A percentile compares a stretch with the other conserved stretches of the same genome.
phyloP scores from a whole-genome alignment of 2,888 invertebrate species.

The Athalia rosae region DNA sequence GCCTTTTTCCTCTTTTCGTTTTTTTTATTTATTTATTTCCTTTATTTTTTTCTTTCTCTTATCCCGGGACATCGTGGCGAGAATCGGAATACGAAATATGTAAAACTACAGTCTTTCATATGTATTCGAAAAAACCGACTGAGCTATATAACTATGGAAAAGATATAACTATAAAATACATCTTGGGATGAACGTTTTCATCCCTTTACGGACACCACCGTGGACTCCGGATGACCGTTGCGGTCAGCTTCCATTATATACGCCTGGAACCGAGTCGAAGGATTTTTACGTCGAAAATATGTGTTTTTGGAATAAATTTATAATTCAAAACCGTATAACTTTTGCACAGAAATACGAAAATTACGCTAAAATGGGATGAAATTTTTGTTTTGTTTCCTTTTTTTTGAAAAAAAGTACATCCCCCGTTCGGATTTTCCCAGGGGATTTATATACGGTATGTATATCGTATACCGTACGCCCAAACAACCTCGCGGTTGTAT shows the following conservation, averaged over 20 bases:
- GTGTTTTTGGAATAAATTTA: slow-evolving; percentile 51
- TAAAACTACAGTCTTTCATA: slow-evolving; percentile 11
- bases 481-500: background rate
- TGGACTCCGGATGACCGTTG: slow-evolving; percentile 55
- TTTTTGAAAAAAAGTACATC: background rate
- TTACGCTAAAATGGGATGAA: slow-evolving; percentile 67
- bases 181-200: slow-evolving; percentile 35
- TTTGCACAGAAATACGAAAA: slow-evolving; percentile 69
- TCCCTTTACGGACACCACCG: slow-evolving; percentile 10
- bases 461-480: background rate
- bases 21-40: no score
- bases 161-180: slow-evolving; percentile 30
- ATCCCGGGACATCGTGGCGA: background rate
- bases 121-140: slow-evolving; percentile 10
- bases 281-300: no score
- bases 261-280: no score
- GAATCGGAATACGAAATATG: slow-evolving; percentile 20
- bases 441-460: background rate
- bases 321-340: slow-evolving; percentile 57
- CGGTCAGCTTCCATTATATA: slow-evolving; percentile 43
- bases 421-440: slow-evolving; percentile 24
- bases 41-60: no score
- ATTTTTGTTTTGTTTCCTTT: slow-evolving; percentile 18
- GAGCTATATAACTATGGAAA: background rate
- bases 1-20: no score